These are phyloP conservation scores for Phthorimaea operculella DNA, from an alignment of 1,140 invertebrate species.

Conservation along the genomic window DNA sequence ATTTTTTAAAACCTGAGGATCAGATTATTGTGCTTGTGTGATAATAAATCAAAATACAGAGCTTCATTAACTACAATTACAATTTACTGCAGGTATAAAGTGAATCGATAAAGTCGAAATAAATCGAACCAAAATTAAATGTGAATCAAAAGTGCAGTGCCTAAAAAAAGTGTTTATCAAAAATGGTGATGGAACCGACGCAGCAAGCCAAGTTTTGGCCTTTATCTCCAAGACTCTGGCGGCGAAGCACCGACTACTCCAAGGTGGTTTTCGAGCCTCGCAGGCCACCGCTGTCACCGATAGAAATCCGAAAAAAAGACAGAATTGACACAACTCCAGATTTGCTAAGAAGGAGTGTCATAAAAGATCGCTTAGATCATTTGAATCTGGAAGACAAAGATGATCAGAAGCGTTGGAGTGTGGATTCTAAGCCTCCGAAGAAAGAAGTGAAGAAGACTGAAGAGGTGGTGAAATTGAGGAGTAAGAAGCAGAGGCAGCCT, in stretches of 20 bases:
- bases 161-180: slow-evolving; percentile 13
- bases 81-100: too few species aligned
- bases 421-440: slow-evolving; percentile 45
- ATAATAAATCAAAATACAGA: too few species aligned
- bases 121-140: background rate
- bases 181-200: slow-evolving; percentile 61
- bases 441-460: slow-evolving; percentile 42
- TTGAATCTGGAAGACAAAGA: slow-evolving; percentile 43
- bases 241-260: slow-evolving; percentile 56
- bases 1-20: too few species aligned
- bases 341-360: slow-evolving; percentile 42
- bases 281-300: slow-evolving; percentile 44
- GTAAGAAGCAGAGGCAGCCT: slow-evolving; percentile 51
- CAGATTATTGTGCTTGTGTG: too few species aligned
- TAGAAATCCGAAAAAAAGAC: slow-evolving; percentile 38
- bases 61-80: too few species aligned
- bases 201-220: slow-evolving; percentile 54
- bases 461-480: slow-evolving; percentile 47
- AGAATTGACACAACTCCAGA: slow-evolving; percentile 47
- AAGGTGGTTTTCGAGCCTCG: slow-evolving; percentile 60
- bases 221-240: slow-evolving; percentile 53
- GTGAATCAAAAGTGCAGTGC: background rate
- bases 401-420: slow-evolving; percentile 30
- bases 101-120: too few species aligned
- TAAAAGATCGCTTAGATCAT: slow-evolving; percentile 47